Conservation (phyloP, 2,797 vertebrate species). For the Syndactyla subalaris region DNA sequence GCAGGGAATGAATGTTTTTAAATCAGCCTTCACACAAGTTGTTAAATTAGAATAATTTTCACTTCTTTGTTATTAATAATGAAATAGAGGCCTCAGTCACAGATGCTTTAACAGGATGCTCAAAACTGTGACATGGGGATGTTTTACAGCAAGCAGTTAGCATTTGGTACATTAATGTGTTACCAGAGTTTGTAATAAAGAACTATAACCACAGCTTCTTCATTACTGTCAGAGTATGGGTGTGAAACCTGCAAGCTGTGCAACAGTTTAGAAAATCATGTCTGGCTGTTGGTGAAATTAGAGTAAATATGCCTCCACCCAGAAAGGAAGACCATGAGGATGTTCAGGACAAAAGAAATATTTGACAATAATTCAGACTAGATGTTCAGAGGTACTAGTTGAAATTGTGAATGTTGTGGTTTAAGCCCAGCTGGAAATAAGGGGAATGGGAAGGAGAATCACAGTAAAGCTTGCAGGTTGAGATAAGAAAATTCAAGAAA, state of each 20-base stretch:
- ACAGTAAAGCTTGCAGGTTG: background rate
- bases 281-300: background rate
- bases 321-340: background rate
- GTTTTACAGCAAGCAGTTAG: background rate
- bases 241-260: background rate
- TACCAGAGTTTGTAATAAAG: background rate
- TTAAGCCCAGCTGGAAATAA: background rate
- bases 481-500: background rate
- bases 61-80: background rate
- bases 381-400: background rate
- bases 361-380: background rate
- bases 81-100: background rate
- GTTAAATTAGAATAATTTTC: constrained; percentile 1
- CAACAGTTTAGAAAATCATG: background rate
- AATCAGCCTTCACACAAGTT: background rate
- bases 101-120: background rate
- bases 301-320: background rate
- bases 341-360: background rate
- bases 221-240: background rate
- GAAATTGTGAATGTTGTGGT: background rate
- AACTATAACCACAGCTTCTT: background rate
- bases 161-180: background rate
- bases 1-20: background rate
- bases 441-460: background rate
- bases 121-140: background rate